Percentiles rank a stretch among this genome's conserved stretches.
phyloP scores from a whole-genome alignment of 2,113 vertebrate genomes.

The Lanius collurio region DNA sequence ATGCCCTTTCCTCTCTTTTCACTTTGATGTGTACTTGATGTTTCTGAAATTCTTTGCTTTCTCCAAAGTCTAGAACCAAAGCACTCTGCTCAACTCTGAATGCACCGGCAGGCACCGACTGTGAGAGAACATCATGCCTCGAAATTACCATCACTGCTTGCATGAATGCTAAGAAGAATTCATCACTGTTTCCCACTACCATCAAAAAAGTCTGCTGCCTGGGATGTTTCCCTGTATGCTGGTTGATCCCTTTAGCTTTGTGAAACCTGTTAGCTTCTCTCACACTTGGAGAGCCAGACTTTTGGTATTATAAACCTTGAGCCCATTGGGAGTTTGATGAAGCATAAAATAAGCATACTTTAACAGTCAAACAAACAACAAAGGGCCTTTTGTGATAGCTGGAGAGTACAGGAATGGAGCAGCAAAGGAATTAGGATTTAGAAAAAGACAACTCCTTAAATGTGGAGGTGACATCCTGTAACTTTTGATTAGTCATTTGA shows the following conservation, averaged over 20 bases:
- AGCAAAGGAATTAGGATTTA: neutral
- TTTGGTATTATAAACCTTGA: constrained; percentile 29
- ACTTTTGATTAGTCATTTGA: neutral
- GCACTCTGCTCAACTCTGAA: neutral
- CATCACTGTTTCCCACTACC: accelerated
- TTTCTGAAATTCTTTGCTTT: neutral
- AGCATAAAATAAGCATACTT: constrained; percentile 23
- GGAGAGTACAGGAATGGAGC: neutral
- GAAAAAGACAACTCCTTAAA: neutral
- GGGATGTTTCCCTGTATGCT: neutral
- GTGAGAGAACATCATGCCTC: neutral
- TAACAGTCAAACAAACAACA: constrained; percentile 49
- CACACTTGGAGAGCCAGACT: neutral
- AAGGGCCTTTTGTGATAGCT: neutral
- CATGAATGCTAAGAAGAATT: neutral
- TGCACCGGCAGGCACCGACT: neutral
- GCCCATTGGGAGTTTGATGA: constrained; percentile 16
- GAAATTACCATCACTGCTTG: neutral
- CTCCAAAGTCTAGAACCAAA: neutral
- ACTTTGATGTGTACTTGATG: accelerated
- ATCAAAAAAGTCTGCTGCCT: neutral
- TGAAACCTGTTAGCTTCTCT: neutral
- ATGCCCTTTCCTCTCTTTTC: neutral
- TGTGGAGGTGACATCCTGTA: neutral
- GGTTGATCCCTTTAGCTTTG: neutral